These are phyloP conservation scores for Bombus pyrosoma DNA, from an alignment of 1,140 invertebrate genomes.

Conservation along the genomic window DNA sequence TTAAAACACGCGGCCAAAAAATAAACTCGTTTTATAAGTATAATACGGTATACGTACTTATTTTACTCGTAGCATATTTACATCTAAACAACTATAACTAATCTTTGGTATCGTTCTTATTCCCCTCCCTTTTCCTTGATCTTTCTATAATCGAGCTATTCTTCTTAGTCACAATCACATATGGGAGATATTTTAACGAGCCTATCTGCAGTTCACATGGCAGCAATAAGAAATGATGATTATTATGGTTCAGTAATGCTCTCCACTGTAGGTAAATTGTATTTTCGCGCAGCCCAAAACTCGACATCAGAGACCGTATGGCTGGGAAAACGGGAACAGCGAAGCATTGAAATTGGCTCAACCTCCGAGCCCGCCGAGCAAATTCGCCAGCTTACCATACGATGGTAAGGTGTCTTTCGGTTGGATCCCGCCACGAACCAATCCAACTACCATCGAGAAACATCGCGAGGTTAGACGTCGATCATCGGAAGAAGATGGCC, in stretches of 20 bases:
- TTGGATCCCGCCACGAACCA: constrained; percentile 87
- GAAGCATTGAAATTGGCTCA: constrained; percentile 82
- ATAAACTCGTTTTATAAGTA: no score
- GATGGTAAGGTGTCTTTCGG: constrained; percentile 80
- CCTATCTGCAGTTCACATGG: no score
- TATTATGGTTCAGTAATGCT: neutral
- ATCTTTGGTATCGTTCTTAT: no score
- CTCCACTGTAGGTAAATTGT: neutral
- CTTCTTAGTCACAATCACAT: no score
- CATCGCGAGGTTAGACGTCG: constrained; percentile 89
- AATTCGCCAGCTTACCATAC: constrained; percentile 87
- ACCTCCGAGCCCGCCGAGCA: constrained; percentile 83
- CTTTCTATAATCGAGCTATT: no score
- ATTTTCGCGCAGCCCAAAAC: constrained; percentile 86
- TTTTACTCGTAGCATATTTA: no score
- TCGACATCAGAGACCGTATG: constrained; percentile 87
- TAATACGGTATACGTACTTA: no score
- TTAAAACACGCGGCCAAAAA: no score
- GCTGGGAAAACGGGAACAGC: constrained; percentile 86
- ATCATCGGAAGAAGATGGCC: constrained; percentile 74
- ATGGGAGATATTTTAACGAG: no score
- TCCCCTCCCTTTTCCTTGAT: no score
- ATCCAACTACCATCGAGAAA: constrained; percentile 87
- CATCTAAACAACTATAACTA: no score
- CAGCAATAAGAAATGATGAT: no score